A percentile compares a stretch with the other conserved stretches of the same genome.
These are phyloP conservation scores for Antheraea mylitta DNA, from an alignment of 1,140 invertebrate genomes.

Conservation along the genomic window DNA sequence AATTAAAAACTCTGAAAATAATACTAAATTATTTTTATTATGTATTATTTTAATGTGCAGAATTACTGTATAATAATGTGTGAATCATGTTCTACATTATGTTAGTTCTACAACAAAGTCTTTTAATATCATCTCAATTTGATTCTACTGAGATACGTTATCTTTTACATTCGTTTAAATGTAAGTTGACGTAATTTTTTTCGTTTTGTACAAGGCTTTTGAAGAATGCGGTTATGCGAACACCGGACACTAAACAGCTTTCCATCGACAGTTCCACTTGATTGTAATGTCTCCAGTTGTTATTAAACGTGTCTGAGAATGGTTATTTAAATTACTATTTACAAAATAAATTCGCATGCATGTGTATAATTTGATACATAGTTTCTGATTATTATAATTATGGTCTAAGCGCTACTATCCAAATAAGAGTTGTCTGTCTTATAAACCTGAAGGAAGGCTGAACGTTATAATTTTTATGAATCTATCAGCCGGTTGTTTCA, in stretches of 20 bases:
- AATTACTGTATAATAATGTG: too few species aligned
- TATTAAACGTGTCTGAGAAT: constrained; percentile 25
- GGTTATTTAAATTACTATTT: constrained; percentile 6
- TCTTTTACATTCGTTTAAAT: constrained; percentile 15
- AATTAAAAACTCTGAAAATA: too few species aligned
- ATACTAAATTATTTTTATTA: too few species aligned
- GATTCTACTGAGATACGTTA: neutral
- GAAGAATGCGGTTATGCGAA: constrained; percentile 46
- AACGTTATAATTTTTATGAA: neutral
- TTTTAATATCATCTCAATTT: too few species aligned
- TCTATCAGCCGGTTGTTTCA: too few species aligned
- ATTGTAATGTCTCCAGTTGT: constrained; percentile 23
- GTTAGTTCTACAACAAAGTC: too few species aligned
- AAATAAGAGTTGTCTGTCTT: neutral
- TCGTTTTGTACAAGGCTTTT: constrained; percentile 20
- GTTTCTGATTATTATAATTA: neutral
- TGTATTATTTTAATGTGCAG: too few species aligned
- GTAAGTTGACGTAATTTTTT: constrained; percentile 32
- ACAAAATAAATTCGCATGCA: neutral
- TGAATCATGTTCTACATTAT: too few species aligned
- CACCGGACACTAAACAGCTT: constrained; percentile 34
- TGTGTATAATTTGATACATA: neutral
- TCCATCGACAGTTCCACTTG: constrained; percentile 40
- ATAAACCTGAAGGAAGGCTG: neutral
- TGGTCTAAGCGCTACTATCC: neutral